A percentile compares a stretch with the other conserved stretches of the same genome.
Conservation (phyloP, 2,888 invertebrate genomes). For the Cosmia pyralina region DNA sequence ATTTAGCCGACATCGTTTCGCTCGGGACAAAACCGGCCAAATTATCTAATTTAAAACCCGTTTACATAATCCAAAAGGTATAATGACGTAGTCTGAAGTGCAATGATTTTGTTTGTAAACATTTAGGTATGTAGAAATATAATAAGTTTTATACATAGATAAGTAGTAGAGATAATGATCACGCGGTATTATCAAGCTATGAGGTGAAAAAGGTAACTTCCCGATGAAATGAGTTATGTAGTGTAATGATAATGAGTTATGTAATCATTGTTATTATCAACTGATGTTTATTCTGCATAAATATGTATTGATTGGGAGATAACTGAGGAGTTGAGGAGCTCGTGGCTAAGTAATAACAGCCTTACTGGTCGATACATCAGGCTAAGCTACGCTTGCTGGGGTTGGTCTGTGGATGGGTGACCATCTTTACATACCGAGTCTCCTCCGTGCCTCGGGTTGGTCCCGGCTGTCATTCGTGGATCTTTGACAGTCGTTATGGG, state of each 20-base stretch:
- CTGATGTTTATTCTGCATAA: background rate
- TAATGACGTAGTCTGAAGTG: slow-evolving; percentile 45
- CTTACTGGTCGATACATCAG: no score
- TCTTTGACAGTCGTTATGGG: no score
- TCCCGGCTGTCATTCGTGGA: no score
- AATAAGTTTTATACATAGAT: background rate
- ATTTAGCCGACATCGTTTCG: background rate
- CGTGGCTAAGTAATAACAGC: no score
- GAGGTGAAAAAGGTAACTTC: slow-evolving; percentile 39
- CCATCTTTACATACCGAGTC: no score
- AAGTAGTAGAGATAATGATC: slow-evolving; percentile 14
- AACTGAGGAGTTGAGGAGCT: no score
- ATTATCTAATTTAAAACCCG: slow-evolving; percentile 28
- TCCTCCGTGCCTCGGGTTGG: no score
- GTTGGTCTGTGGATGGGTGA: no score
- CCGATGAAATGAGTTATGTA: slow-evolving; percentile 27
- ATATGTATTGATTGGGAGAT: background rate
- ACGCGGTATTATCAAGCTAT: slow-evolving; percentile 3
- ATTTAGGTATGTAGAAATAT: background rate
- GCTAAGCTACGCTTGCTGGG: no score
- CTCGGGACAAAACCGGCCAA: slow-evolving; percentile 53
- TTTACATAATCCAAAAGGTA: slow-evolving; percentile 27
- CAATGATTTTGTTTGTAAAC: slow-evolving; percentile 30
- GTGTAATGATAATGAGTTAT: slow-evolving; percentile 31
- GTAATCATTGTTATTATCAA: background rate